These are phyloP conservation scores for Momotus momota DNA, from an alignment of 2,797 vertebrate genomes.

Conservation along the genomic window DNA sequence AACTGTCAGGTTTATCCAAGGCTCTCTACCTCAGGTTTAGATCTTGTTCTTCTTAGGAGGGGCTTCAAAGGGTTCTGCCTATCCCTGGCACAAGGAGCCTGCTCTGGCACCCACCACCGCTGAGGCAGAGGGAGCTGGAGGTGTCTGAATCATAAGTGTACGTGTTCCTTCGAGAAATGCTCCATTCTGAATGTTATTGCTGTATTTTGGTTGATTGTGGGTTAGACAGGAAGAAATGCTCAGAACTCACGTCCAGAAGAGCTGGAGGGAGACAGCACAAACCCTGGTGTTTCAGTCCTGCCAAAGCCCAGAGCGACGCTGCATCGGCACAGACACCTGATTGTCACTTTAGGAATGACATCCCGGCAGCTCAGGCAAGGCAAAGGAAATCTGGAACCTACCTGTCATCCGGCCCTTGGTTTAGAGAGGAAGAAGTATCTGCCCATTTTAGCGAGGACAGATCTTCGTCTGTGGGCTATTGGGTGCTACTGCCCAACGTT, in stretches of 20 bases:
- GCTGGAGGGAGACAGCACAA: neutral
- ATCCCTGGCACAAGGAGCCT: accelerated
- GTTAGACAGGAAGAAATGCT: neutral
- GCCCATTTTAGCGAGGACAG: neutral
- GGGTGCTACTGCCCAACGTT: accelerated
- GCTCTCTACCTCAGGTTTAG: neutral
- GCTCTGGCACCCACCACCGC: neutral
- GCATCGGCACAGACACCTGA: neutral
- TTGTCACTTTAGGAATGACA: neutral
- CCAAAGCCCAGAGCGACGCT: neutral
- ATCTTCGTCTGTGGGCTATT: accelerated
- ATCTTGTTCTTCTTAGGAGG: neutral
- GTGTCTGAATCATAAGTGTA: neutral
- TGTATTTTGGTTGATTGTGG: accelerated
- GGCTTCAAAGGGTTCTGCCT: neutral
- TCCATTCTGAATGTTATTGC: neutral
- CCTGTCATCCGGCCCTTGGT: neutral
- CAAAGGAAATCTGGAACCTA: accelerated
- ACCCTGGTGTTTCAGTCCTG: neutral
- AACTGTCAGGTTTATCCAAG: neutral
- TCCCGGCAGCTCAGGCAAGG: neutral
- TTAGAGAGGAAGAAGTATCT: neutral
- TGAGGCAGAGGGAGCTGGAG: neutral
- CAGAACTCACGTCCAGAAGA: neutral
- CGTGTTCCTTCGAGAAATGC: neutral